Evolutionary conservation across 2,797 vertebrate genomes (phyloP).

Genomic region (Spinus pinus): DNA sequence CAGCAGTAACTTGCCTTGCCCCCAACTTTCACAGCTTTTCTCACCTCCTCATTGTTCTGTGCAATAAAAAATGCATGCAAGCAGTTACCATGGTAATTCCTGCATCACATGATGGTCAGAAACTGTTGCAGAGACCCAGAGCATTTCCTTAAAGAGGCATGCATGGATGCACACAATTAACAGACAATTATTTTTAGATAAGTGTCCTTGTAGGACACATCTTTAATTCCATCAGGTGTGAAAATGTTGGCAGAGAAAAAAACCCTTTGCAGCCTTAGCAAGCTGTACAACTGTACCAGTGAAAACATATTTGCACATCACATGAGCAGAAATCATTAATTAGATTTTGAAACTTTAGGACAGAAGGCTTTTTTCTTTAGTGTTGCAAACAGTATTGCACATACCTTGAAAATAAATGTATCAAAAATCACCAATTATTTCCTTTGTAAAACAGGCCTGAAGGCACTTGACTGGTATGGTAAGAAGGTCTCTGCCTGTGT

Average conservation of each 20-base stretch:
- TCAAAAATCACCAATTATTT: background rate
- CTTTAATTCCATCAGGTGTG: background rate
- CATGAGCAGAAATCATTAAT: background rate
- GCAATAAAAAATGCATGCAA: background rate
- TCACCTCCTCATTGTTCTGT: background rate
- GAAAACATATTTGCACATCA: background rate
- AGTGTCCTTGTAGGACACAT: background rate
- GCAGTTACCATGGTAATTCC: constrained; percentile 50
- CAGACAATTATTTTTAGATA: background rate
- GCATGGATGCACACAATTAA: background rate
- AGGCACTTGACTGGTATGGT: background rate
- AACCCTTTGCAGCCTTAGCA: background rate
- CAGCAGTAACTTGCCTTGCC: background rate
- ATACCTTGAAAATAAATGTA: background rate
- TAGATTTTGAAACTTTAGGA: background rate
- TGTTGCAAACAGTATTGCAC: background rate
- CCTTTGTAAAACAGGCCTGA: background rate
- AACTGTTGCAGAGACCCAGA: background rate
- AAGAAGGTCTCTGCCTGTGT: background rate
- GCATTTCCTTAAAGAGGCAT: background rate
- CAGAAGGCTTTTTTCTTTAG: background rate
- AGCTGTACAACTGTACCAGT: background rate
- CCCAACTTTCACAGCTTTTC: background rate
- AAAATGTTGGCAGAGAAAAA: background rate
- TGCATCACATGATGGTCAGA: background rate